These are phyloP conservation scores for Arnoldichthys spilopterus DNA, from an alignment of 2,797 vertebrate species.

Conservation along the genomic window DNA sequence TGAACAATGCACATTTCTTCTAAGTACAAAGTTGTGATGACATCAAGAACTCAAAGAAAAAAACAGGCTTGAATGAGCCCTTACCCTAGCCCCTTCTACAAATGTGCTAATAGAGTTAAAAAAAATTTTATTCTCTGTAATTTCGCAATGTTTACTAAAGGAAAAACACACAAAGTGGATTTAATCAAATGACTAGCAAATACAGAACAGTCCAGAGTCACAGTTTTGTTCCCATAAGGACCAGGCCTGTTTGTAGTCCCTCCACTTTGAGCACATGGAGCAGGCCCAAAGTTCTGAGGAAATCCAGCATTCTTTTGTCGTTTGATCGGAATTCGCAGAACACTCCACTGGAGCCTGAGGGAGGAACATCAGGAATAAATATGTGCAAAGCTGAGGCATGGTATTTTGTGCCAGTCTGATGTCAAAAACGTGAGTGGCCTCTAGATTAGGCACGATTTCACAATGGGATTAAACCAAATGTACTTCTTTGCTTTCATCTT, in stretches of 20 bases:
- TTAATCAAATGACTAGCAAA: neutral
- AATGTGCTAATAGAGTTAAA: too few relatives aligned
- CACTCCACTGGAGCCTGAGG: slow-evolving; percentile 88
- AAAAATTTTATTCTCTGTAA: neutral
- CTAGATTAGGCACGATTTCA: neutral
- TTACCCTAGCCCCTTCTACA: too few relatives aligned
- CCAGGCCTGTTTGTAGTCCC: slow-evolving; percentile 84
- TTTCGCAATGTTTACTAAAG: neutral
- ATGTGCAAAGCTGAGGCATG: neutral
- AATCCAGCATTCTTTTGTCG: slow-evolving; percentile 89
- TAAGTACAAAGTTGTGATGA: neutral
- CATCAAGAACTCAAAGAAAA: neutral
- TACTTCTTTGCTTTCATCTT: neutral
- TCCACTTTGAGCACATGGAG: slow-evolving; percentile 86
- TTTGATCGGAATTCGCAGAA: slow-evolving; percentile 91
- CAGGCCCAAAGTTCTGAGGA: slow-evolving; percentile 88
- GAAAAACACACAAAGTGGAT: neutral
- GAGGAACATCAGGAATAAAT: neutral
- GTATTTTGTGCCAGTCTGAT: neutral
- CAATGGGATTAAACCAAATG: neutral
- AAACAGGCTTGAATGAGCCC: too few relatives aligned
- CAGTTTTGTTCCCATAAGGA: slow-evolving; percentile 89
- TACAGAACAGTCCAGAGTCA: slow-evolving; percentile 66
- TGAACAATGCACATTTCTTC: neutral
- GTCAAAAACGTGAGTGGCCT: neutral